These are phyloP conservation scores for Macrophya alboannulata DNA, from an alignment of 2,888 invertebrate species.

Conservation along the genomic window DNA sequence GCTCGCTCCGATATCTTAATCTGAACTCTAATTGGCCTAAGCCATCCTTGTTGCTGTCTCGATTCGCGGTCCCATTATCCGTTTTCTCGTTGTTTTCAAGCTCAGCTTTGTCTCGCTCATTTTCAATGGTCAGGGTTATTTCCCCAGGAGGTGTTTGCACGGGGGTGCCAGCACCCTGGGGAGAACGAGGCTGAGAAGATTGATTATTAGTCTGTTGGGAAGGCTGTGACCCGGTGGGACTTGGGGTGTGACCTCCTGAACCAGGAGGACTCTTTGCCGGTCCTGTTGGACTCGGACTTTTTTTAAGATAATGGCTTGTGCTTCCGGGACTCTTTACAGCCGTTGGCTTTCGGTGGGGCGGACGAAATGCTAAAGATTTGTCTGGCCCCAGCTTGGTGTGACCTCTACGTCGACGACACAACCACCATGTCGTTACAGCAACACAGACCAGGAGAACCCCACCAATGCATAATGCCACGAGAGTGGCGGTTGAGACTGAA, in stretches of 20 bases:
- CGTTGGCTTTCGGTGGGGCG: slow-evolving; percentile 87
- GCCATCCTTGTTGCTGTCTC: slow-evolving; percentile 83
- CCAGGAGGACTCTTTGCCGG: slow-evolving; percentile 83
- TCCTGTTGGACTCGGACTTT: slow-evolving; percentile 94
- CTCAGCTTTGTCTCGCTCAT: slow-evolving; percentile 82
- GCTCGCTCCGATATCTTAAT: slow-evolving; percentile 93
- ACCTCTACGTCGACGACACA: slow-evolving; percentile 83
- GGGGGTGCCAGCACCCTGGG: slow-evolving; percentile 73
- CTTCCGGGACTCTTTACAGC: slow-evolving; percentile 94
- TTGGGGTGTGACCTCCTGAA: slow-evolving; percentile 78
- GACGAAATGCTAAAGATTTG: slow-evolving; percentile 85
- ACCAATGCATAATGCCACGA: slow-evolving; percentile 85
- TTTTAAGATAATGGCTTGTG: slow-evolving; percentile 92
- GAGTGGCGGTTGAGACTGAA: slow-evolving; percentile 82
- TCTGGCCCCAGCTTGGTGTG: slow-evolving; percentile 83
- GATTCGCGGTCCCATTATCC: slow-evolving; percentile 80
- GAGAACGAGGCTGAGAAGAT: slow-evolving; percentile 69
- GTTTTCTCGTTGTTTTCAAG: slow-evolving; percentile 83
- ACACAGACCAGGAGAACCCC: slow-evolving; percentile 83
- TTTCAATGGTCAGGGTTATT: slow-evolving; percentile 80
- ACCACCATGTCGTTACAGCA: slow-evolving; percentile 85
- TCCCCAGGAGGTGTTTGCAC: slow-evolving; percentile 76
- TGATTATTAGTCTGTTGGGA: slow-evolving; percentile 67
- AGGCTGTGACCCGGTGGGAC: slow-evolving; percentile 74
- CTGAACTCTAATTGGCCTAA: slow-evolving; percentile 95